Percentiles rank a stretch among this genome's conserved stretches.
These are phyloP conservation scores for Eunapius fragilis DNA, from an alignment of 37 sponge, comb jelly and placozoan genomes.

Conservation along the genomic window DNA sequence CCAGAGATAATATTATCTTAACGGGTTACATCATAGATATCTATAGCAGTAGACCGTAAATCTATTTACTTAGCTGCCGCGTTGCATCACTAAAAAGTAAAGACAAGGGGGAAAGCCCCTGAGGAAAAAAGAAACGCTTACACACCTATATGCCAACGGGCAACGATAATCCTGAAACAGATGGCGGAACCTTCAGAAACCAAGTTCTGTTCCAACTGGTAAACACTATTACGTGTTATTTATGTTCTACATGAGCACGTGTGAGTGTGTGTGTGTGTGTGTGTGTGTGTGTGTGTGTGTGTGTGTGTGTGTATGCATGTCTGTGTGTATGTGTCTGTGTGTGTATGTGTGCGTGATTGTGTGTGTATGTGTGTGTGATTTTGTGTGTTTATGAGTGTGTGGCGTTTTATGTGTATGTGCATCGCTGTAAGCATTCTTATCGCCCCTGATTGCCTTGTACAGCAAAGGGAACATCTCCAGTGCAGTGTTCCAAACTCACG, in stretches of 20 bases:
- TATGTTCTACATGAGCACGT: no score
- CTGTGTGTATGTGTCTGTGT: not conserved
- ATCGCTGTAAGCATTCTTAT: not conserved
- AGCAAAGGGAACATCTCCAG: constrained; percentile 48
- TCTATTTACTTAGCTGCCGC: no score
- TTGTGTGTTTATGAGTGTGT: not conserved
- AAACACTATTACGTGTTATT: not conserved
- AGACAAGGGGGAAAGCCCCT: no score
- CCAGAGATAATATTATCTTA: no score
- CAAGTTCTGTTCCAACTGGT: not conserved
- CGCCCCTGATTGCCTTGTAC: constrained; percentile 6
- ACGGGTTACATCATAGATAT: no score
- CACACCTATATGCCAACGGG: no score
- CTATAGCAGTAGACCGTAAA: no score
- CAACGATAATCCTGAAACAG: not conserved
- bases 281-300: not conserved
- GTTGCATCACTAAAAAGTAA: no score
- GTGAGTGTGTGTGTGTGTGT: not conserved
- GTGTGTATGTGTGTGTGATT: not conserved
- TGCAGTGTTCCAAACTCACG: constrained; percentile 47
- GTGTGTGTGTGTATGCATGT: not conserved
- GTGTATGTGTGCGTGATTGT: no score
- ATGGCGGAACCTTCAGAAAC: not conserved
- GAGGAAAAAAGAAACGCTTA: no score
- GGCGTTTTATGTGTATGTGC: not conserved